Conservation (phyloP, 1,140 invertebrate species). For the Cydia pomonella region DNA sequence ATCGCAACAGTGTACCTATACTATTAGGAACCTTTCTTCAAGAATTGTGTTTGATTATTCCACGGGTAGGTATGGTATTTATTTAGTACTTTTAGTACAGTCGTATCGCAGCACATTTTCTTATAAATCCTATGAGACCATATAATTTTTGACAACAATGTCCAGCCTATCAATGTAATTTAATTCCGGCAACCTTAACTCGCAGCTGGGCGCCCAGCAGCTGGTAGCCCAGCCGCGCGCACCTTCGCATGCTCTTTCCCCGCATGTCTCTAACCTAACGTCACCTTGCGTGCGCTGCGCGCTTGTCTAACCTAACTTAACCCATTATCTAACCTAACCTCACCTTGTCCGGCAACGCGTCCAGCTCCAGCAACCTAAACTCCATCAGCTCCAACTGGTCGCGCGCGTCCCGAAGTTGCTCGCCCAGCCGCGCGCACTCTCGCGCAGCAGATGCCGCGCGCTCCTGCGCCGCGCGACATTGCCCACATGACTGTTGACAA, state of each 20-base stretch:
- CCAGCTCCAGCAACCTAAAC: slow-evolving; percentile 82
- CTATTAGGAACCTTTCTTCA: no score
- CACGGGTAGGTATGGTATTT: no score
- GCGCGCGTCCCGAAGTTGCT: slow-evolving; percentile 80
- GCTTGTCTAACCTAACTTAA: no score
- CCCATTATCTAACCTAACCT: neutral
- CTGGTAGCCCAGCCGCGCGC: neutral
- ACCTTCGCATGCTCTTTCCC: no score
- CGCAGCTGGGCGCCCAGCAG: neutral
- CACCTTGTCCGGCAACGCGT: slow-evolving; percentile 75
- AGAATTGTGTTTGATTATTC: no score
- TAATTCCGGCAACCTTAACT: neutral
- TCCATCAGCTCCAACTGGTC: slow-evolving; percentile 83
- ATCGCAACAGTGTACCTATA: no score
- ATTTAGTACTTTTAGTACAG: no score
- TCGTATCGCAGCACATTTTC: no score
- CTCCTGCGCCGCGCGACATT: slow-evolving; percentile 65
- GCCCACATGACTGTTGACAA: slow-evolving; percentile 63
- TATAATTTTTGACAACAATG: no score
- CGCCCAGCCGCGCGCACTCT: slow-evolving; percentile 78
- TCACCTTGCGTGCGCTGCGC: no score
- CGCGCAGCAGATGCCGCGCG: slow-evolving; percentile 70
- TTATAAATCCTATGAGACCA: no score
- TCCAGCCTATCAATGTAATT: no score
- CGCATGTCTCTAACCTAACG: neutral